Evolutionary conservation across 2,113 vertebrate genomes (phyloP).

Genomic region (Nycticorax nycticorax): DNA sequence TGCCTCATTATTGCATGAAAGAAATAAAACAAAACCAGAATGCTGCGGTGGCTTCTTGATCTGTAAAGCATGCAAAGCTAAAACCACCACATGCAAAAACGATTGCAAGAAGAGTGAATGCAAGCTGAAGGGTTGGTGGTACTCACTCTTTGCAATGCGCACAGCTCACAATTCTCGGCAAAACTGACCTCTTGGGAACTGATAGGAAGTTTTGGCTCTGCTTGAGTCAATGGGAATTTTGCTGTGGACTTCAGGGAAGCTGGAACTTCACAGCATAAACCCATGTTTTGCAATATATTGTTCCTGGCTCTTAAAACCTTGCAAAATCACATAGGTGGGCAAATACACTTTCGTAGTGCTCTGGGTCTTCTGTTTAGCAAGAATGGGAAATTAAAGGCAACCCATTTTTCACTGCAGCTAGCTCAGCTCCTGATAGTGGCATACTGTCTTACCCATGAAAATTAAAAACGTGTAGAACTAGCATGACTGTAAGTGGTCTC

Average conservation of each 20-base stretch:
- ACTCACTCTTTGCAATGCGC: neutral
- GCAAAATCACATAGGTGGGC: neutral
- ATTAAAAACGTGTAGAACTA: neutral
- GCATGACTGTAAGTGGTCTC: neutral
- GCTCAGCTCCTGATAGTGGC: neutral
- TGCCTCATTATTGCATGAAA: conserved; percentile 27
- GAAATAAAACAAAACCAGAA: conserved; percentile 50
- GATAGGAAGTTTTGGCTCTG: conserved; percentile 52
- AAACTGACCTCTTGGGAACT: conserved; percentile 27
- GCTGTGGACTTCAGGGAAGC: conserved; percentile 2
- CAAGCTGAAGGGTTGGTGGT: conserved; percentile 6
- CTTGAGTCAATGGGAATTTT: conserved; percentile 50
- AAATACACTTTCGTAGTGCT: neutral
- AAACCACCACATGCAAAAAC: conserved; percentile 46
- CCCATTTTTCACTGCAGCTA: neutral
- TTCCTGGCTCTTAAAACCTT: conserved; percentile 3
- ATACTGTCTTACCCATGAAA: neutral
- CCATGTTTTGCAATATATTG: neutral
- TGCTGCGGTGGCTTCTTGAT: conserved; percentile 28
- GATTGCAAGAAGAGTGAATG: neutral
- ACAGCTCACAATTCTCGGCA: neutral
- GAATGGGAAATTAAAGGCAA: neutral
- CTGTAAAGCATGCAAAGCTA: neutral
- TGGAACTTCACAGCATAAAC: neutral
- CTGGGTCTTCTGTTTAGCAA: neutral